Conservation (phyloP, 2,888 invertebrate species). For the Octodonta nipae region DNA sequence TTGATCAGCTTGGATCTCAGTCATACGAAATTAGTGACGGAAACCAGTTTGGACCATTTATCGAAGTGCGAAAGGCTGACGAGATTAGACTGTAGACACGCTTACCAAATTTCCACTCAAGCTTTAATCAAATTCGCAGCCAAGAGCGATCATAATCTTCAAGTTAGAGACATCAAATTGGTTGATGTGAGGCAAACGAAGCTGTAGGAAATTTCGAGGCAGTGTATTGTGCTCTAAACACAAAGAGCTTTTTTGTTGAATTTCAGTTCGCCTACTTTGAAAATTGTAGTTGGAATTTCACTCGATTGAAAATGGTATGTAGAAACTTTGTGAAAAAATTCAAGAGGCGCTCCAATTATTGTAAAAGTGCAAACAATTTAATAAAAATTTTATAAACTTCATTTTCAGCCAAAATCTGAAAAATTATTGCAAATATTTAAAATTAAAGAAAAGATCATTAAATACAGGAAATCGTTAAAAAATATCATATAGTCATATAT, state of each 20-base stretch:
- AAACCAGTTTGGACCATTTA: slow-evolving; percentile 68
- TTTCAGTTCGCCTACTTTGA: no score
- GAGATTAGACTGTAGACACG: slow-evolving; percentile 65
- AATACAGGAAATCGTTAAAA: no score
- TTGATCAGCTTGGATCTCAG: slow-evolving; percentile 66
- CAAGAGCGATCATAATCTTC: slow-evolving; percentile 63
- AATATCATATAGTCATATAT: no score
- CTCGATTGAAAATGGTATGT: no score
- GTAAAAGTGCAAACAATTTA: neutral
- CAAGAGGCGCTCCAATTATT: no score
- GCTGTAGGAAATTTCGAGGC: slow-evolving; percentile 4
- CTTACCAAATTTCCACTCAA: slow-evolving; percentile 66
- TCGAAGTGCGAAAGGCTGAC: slow-evolving; percentile 59
- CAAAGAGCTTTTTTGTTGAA: neutral
- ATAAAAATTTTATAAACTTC: no score
- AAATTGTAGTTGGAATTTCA: no score
- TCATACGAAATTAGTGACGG: slow-evolving; percentile 69
- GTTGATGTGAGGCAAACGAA: slow-evolving; percentile 40
- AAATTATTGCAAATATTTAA: no score
- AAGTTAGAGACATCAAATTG: slow-evolving; percentile 66
- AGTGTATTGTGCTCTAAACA: neutral
- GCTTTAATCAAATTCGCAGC: slow-evolving; percentile 74
- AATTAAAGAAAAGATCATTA: no score
- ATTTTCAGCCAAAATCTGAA: no score
- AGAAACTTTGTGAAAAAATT: no score